These are phyloP conservation scores for Rana temporaria DNA, from an alignment of 2,113 vertebrate species.

Conservation along the genomic window DNA sequence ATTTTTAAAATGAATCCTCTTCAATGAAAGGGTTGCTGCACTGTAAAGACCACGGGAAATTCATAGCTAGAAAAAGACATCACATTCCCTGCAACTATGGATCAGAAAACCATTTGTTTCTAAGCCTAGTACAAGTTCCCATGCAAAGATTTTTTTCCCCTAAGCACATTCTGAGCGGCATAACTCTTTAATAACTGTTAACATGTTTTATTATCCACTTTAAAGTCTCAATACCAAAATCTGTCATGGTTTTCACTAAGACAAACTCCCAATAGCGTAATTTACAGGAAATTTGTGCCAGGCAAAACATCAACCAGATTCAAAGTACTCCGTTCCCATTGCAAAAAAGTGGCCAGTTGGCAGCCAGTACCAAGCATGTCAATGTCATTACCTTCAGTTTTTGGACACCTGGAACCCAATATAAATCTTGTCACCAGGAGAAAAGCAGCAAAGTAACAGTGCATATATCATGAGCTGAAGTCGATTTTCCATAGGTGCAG, in stretches of 20 bases:
- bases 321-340: conserved; percentile 48
- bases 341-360: conserved; percentile 35
- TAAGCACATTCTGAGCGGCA: conserved; percentile 34
- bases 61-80: background rate
- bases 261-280: conserved; percentile 54
- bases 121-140: conserved; percentile 35
- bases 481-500: conserved; percentile 44
- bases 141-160: conserved; percentile 33
- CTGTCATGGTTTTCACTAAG: conserved; percentile 55
- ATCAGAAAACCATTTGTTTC: conserved; percentile 29
- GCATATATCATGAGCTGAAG: conserved; percentile 26
- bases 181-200: conserved; percentile 56
- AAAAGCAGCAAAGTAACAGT: conserved; percentile 36
- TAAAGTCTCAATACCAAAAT: conserved; percentile 57
- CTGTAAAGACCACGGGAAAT: background rate
- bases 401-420: conserved; percentile 48
- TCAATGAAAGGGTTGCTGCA: background rate
- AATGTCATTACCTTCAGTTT: conserved; percentile 54
- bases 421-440: conserved; percentile 47
- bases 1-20: too few species aligned
- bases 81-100: background rate
- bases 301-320: conserved; percentile 51
- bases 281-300: conserved; percentile 51
- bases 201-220: conserved; percentile 57
- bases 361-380: conserved; percentile 41